These are phyloP conservation scores for Delichon dasypus DNA, from an alignment of 2,797 vertebrate genomes.

Conservation along the genomic window DNA sequence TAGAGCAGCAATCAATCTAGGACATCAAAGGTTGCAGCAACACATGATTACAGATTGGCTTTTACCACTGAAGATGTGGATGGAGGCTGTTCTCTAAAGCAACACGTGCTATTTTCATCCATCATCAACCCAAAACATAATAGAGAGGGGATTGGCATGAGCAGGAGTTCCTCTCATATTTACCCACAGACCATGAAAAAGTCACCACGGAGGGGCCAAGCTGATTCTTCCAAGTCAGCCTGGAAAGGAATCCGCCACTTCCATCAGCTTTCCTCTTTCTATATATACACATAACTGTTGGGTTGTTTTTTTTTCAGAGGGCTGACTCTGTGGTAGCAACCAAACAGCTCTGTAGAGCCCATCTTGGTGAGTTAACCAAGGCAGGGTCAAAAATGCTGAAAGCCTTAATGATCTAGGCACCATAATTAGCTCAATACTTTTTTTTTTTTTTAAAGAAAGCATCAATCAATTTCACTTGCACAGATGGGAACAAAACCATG, in stretches of 20 bases:
- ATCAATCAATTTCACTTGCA: neutral
- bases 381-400: neutral
- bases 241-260: neutral
- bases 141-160: neutral
- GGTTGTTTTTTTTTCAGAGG: neutral
- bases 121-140: neutral
- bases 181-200: neutral
- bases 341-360: neutral
- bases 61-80: neutral
- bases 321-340: neutral
- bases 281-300: neutral
- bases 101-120: neutral
- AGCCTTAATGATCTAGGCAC: neutral
- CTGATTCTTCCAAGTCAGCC: neutral
- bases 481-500: neutral
- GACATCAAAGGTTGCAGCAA: neutral
- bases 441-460: neutral
- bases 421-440: neutral
- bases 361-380: neutral
- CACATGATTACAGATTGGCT: neutral
- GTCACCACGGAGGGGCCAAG: neutral
- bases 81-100: neutral
- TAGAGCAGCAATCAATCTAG: neutral
- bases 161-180: neutral
- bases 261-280: neutral